Percentiles rank a stretch among this genome's conserved stretches.
These are phyloP conservation scores for Amphipyra tragopoginis DNA, from an alignment of 2,888 invertebrate genomes.

Conservation along the genomic window DNA sequence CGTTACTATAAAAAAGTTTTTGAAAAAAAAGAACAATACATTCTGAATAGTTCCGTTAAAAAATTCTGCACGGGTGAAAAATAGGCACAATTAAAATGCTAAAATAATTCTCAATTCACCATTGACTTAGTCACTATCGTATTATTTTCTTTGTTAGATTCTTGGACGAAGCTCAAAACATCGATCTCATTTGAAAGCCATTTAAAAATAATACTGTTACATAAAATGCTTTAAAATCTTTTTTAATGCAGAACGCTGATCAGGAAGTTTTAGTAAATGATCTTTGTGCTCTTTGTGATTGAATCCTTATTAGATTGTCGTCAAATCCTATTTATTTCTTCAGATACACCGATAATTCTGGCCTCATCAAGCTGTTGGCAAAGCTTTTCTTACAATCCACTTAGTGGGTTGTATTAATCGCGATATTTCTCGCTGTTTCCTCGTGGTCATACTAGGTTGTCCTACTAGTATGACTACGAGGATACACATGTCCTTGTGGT, in stretches of 20 bases:
- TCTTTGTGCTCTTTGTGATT: conserved; percentile 19
- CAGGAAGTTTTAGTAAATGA: conserved; percentile 16
- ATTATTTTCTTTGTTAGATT: conserved; percentile 68
- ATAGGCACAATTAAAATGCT: conserved; percentile 9
- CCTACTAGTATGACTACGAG: too few species aligned
- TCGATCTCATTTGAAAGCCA: conserved; percentile 51
- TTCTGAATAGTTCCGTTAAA: neutral
- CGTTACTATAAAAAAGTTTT: too few species aligned
- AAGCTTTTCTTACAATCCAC: too few species aligned
- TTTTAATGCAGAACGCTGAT: conserved; percentile 15
- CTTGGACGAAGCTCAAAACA: conserved; percentile 71
- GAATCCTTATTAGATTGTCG: neutral
- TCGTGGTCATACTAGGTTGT: too few species aligned
- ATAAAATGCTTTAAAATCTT: conserved; percentile 26
- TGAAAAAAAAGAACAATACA: too few species aligned
- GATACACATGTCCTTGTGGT: too few species aligned
- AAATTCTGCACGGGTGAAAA: neutral
- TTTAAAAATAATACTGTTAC: conserved; percentile 57
- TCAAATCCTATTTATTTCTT: conserved; percentile 3
- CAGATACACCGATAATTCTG: too few species aligned
- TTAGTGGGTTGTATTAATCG: too few species aligned
- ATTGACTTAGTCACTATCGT: conserved; percentile 24
- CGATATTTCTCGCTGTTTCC: too few species aligned
- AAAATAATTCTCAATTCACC: conserved; percentile 4
- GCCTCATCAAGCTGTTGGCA: too few species aligned